Evolutionary conservation across 2,888 invertebrate genomes (phyloP).

Genomic region (Amiota mariae): DNA sequence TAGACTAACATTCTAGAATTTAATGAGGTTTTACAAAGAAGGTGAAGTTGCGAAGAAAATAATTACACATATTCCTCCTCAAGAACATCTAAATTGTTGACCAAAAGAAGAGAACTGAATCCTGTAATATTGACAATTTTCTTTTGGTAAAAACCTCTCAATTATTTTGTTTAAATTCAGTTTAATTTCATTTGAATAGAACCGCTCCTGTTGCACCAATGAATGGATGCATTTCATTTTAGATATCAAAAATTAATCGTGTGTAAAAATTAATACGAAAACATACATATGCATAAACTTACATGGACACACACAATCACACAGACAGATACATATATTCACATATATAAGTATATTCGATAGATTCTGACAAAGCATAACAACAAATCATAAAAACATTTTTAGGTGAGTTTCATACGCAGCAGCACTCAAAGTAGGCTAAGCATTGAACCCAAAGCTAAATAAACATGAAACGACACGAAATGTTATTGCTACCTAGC

Average conservation of each 20-base stretch:
- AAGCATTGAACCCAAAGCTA: slow-evolving; percentile 18
- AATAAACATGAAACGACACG: slow-evolving; percentile 13
- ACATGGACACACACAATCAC: neutral
- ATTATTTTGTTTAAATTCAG: too few species aligned
- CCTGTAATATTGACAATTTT: too few species aligned
- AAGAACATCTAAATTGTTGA: too few species aligned
- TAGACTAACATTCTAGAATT: too few species aligned
- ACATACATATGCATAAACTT: neutral
- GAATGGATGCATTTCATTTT: slow-evolving; percentile 21
- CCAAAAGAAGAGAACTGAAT: too few species aligned
- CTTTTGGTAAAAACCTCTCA: too few species aligned
- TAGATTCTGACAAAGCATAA: slow-evolving; percentile 57
- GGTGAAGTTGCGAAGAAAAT: too few species aligned
- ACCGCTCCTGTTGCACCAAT: slow-evolving; percentile 15
- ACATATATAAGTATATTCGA: too few species aligned
- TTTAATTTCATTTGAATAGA: neutral
- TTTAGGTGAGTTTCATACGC: slow-evolving; percentile 11
- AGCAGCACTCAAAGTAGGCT: neutral
- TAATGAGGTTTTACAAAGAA: too few species aligned
- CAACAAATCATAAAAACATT: slow-evolving; percentile 57
- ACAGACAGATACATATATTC: neutral
- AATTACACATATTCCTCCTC: too few species aligned
- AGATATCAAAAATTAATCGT: slow-evolving; percentile 57
- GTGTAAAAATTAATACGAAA: slow-evolving; percentile 61
- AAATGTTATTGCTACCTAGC: slow-evolving; percentile 39